Base-by-base conservation (phyloP, 2,113 vertebrate genomes). In the Leucosticte australis region DNA sequence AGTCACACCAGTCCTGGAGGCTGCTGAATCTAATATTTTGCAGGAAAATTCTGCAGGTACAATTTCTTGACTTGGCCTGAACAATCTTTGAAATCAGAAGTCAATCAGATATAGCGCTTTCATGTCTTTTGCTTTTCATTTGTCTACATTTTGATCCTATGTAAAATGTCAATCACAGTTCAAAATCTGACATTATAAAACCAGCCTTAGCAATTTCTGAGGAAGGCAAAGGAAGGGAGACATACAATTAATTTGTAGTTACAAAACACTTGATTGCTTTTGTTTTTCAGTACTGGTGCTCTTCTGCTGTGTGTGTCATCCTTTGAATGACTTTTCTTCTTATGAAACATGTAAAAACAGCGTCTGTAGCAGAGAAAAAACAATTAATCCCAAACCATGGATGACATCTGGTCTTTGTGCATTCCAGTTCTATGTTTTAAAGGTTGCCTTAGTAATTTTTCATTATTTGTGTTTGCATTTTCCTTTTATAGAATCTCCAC, bases 361-460 rank as follows among this genome's bases (percentile, higher is more conserved):
- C 30, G 46, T 50, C 31, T 71, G 28, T 27, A 83, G 10, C 31
- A 93, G 42, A 86, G 42, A 22, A 93, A 93, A 88, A 93, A 53
- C 23, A 77, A 68, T 88, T 83, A 83, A 79, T 74, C 39, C 71
- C n/a, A 88, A 94, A 31, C 11, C 60, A 55, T 11, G 18, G 33
- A 56, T 83, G 71, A 78, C 90, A 94, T 88, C 75, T 94, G 86
- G 55, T 90, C 86, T 46, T 86, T 76, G 67, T 0, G 1, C 59
- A 90, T 94, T 94, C 75, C 83, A 86, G 23, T 80, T 90, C 44
- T 90, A 73, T 83, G 59, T 53, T 93, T 81, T 74, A 92, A 96
- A 92, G 85, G 53, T 67, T 92, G 37, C 24, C 55, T 90, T 59
- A 39, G 63, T 90, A 50, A 88, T 67, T 67, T 88, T 88, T 63